phyloP scores from a whole-genome alignment of 2,113 vertebrate species.

The Rissa tridactyla region DNA sequence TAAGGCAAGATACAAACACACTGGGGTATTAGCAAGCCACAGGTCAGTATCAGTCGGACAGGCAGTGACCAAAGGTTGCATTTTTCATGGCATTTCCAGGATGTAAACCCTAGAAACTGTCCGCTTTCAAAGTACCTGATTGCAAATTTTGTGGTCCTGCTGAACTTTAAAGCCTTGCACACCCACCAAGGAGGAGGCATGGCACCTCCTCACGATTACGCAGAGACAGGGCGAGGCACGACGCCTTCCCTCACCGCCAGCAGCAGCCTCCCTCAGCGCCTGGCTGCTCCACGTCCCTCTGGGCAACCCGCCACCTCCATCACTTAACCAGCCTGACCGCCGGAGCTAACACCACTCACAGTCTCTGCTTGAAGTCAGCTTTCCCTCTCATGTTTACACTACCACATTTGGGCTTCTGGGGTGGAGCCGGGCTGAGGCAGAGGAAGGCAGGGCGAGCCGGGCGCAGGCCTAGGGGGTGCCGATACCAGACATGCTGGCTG shows the following conservation, averaged over 20 bases:
- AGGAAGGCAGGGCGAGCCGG: neutral
- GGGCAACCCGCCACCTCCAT: fast-evolving
- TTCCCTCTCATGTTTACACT: neutral
- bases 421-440: neutral
- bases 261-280: neutral
- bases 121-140: neutral
- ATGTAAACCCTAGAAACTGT: neutral
- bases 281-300: fast-evolving
- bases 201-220: fast-evolving
- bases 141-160: neutral
- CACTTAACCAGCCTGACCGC: neutral
- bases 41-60: too few species aligned
- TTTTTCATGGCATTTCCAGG: neutral
- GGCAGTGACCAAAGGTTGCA: neutral
- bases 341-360: fast-evolving
- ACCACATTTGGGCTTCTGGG: neutral
- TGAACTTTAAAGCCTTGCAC: neutral
- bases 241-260: neutral
- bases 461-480: neutral
- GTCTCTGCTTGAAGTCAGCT: neutral
- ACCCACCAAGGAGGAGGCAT: neutral
- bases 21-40: neutral
- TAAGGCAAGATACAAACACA: neutral
- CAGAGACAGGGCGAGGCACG: neutral
- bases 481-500: too few species aligned